phyloP scores from a whole-genome alignment of 2,113 vertebrate species.

The Natator depressus region DNA sequence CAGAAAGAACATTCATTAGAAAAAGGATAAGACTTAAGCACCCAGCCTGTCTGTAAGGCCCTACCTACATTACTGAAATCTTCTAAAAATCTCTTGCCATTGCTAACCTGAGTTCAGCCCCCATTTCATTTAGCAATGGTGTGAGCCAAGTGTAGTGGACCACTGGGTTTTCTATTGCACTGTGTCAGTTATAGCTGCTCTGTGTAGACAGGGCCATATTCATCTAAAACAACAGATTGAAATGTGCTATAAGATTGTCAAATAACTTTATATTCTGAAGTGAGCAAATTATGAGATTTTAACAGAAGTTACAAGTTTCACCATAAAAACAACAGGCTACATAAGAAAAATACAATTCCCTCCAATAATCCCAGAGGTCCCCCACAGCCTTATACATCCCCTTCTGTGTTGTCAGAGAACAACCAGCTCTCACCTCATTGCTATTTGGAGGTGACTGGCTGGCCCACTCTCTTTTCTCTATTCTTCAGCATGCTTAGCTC shows the following conservation, averaged over 20 bases:
- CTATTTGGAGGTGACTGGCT: background rate
- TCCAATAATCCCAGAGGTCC: background rate
- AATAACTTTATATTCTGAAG: background rate
- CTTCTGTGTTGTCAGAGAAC: background rate
- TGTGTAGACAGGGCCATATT: accelerated
- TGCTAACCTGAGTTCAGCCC: background rate
- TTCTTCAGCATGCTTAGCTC: background rate
- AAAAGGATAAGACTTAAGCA: background rate
- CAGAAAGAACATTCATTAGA: background rate
- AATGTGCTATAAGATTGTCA: background rate
- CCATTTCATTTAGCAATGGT: background rate
- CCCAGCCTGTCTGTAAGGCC: background rate
- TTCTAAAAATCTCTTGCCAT: background rate
- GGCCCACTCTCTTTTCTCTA: background rate
- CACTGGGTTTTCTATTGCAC: background rate
- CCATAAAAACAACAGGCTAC: background rate
- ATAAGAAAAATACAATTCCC: background rate
- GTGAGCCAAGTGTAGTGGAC: background rate
- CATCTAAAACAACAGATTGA: background rate
- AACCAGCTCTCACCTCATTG: background rate
- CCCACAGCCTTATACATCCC: background rate
- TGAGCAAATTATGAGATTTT: background rate
- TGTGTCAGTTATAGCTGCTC: background rate
- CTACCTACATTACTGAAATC: background rate
- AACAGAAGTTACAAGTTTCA: background rate